Conservation (phyloP, 2,888 invertebrate genomes). For the Steromphala cineraria region DNA sequence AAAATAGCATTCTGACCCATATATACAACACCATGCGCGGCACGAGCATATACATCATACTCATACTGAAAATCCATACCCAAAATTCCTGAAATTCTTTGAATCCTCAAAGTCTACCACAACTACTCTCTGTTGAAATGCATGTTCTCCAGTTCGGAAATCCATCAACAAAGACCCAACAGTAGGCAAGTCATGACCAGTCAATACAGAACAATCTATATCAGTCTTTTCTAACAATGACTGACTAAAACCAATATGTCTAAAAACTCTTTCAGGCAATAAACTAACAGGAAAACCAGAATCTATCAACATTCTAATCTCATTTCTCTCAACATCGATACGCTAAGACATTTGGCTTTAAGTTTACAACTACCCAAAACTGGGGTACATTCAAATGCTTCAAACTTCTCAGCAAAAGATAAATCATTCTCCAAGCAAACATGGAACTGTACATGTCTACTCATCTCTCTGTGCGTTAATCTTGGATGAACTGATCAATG, state of each 20-base stretch:
- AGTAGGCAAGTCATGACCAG: background rate
- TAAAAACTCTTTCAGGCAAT: background rate
- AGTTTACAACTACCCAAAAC: too few species aligned
- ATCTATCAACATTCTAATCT: background rate
- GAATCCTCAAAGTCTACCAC: background rate
- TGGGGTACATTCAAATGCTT: too few species aligned
- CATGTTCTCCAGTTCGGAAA: background rate
- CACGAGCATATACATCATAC: background rate
- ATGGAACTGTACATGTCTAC: constrained; percentile 36
- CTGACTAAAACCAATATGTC: background rate
- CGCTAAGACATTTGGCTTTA: too few species aligned
- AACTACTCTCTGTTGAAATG: background rate
- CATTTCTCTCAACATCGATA: too few species aligned
- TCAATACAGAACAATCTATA: background rate
- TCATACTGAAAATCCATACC: background rate
- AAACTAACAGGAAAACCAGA: background rate
- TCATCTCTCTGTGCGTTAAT: constrained; percentile 24
- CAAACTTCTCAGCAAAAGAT: too few species aligned
- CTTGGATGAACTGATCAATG: constrained; percentile 39
- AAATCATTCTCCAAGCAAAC: background rate
- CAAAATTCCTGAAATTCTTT: background rate
- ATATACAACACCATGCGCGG: background rate
- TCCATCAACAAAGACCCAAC: background rate
- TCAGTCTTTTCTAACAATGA: background rate
- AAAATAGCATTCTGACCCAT: background rate